Evolutionary conservation across 2,888 invertebrate species (phyloP), one percentile per base, ranked within the genome.

Genomic region (Chymomyza amoena): DNA sequence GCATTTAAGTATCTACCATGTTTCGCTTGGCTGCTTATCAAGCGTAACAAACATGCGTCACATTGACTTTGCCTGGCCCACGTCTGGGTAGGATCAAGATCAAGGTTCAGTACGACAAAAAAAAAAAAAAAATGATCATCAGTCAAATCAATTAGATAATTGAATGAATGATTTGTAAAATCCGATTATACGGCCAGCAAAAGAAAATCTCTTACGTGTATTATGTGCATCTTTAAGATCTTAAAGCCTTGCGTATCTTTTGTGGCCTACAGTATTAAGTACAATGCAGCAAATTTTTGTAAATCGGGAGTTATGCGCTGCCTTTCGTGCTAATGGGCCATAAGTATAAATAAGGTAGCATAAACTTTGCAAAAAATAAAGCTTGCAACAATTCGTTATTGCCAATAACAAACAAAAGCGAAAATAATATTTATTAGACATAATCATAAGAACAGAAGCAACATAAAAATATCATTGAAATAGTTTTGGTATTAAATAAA

Each of bases 81-180:
- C 32, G 52, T 18, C 16, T 62, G 74, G 69, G 57, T 25, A 61
- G 69, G 64, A 75, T 45, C 78, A 69, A 73, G 80, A 79, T 82
- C 87, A 86, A 81, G 85, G 85, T 78, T 88, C 85, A 87, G 18
- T 32, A 16, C 18, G 59, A 61, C 20, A 15, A 25, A 20, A 56
- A 56, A 56, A 5, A 56, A 56, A 15, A 59, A 20, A 72, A 81
- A 87, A 87, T 85, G 80, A 80, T 84, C 86, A 89, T 89, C 89
- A 86, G 88, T 89, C 88, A 88, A 81, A 87, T 86, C 88, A 89
- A 86, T 80, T 81, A 86, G 80, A 86, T 86, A 87, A 85, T 87
- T 81, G 83, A 77, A 84, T 84, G 89, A 89, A 79, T 88, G 88
- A 87, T 88, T 88, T 81, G 75, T 73, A 67, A 89, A 89, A 89